Evolutionary conservation across 2,797 vertebrate genomes (phyloP).

Genomic region (Bothrops alternatus): DNA sequence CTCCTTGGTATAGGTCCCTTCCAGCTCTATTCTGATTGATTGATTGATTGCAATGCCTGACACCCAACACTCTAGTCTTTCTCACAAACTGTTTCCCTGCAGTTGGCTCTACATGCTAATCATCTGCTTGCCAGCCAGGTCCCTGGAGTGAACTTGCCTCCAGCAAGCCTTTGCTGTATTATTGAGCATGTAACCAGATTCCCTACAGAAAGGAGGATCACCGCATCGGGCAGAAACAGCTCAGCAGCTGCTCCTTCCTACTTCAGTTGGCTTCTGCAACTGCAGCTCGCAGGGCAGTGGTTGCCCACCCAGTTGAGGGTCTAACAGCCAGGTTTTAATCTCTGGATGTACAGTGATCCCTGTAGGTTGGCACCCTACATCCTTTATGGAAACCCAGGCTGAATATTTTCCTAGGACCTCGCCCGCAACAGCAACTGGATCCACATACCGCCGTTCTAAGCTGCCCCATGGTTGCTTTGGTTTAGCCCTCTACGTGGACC

Average conservation of each 20-base stretch:
- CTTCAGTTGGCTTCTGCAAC: conserved; percentile 16
- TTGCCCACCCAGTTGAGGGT: conserved; percentile 12
- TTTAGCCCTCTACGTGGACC: neutral
- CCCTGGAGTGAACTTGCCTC: neutral
- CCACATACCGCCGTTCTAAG: neutral
- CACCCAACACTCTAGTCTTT: neutral
- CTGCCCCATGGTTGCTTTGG: neutral
- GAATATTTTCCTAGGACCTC: neutral
- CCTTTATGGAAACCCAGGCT: neutral
- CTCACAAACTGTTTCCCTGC: neutral
- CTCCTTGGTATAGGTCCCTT: neutral
- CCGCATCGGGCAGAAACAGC: conserved; percentile 41
- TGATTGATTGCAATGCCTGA: neutral
- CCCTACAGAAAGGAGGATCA: conserved; percentile 31
- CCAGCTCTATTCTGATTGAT: neutral
- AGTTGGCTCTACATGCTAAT: neutral
- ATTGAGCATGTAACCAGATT: conserved; percentile 11
- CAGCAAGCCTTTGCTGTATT: neutral
- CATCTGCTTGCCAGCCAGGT: neutral
- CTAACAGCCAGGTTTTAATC: neutral
- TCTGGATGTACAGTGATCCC: neutral
- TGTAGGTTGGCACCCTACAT: neutral
- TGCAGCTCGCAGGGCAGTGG: conserved; percentile 22
- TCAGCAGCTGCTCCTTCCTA: conserved; percentile 40
- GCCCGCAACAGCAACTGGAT: neutral